Evolutionary conservation across 2,113 vertebrate genomes (phyloP).

Genomic region (Campylorhamphus procurvoides): DNA sequence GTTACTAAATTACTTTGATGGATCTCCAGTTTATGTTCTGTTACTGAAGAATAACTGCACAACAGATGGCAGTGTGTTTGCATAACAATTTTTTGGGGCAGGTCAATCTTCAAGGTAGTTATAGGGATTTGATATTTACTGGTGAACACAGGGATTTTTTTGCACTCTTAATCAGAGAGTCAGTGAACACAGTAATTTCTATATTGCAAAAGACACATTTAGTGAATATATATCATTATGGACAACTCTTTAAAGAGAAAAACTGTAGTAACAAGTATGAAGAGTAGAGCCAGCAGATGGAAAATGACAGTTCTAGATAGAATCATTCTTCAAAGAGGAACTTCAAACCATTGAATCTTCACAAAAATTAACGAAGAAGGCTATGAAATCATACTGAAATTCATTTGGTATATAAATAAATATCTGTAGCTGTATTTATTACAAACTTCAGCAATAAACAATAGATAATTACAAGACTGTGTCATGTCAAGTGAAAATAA

Average conservation of each 20-base stretch:
- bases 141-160: background rate
- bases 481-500: background rate
- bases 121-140: background rate
- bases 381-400: background rate
- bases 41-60: constrained; percentile 51
- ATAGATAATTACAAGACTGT: background rate
- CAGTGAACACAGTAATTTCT: background rate
- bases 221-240: background rate
- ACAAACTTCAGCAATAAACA: background rate
- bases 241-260: background rate
- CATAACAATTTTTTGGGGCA: constrained; percentile 58
- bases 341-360: background rate
- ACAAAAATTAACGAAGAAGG: background rate
- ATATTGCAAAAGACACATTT: background rate
- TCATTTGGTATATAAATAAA: background rate
- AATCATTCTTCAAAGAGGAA: background rate
- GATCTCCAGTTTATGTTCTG: constrained; percentile 67
- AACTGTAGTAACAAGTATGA: background rate
- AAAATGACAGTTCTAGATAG: background rate
- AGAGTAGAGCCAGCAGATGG: background rate
- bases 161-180: background rate
- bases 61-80: constrained; percentile 69
- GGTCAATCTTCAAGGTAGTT: constrained; percentile 49
- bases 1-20: constrained; percentile 67
- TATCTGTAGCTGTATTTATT: background rate